These are phyloP conservation scores for Aphidius gifuensis DNA, from an alignment of 1,140 invertebrate genomes.

Conservation along the genomic window DNA sequence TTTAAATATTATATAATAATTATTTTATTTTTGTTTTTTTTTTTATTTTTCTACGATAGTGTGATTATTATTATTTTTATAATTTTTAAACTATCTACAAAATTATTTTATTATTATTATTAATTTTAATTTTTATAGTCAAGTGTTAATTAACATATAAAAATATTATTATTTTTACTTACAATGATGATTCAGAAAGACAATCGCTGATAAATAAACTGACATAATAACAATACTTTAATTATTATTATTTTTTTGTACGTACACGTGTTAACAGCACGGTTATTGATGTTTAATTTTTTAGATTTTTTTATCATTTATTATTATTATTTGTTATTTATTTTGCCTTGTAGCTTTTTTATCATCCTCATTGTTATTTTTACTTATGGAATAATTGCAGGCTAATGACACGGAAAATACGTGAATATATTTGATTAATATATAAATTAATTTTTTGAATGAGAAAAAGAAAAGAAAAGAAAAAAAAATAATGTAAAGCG, in stretches of 20 bases:
- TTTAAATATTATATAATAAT: too few species aligned
- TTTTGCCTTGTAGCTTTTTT: slow-evolving; percentile 6
- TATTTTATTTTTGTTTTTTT: too few species aligned
- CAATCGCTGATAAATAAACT: slow-evolving; percentile 41
- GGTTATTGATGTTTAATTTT: slow-evolving; percentile 26
- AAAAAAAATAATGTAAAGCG: too few species aligned
- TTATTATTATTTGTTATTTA: slow-evolving; percentile 22
- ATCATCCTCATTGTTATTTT: not conserved
- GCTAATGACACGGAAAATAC: too few species aligned
- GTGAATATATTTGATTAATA: too few species aligned
- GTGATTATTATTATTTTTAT: too few species aligned
- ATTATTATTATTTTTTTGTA: slow-evolving; percentile 33
- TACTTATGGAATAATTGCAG: not conserved
- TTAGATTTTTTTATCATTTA: not conserved
- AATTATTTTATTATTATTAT: not conserved
- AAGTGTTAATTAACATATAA: not conserved
- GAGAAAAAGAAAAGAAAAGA: slow-evolving; percentile 7
- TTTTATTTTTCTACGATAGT: too few species aligned
- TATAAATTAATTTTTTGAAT: slow-evolving; percentile 3
- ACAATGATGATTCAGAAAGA: slow-evolving; percentile 36
- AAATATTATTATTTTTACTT: not conserved
- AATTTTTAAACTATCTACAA: too few species aligned
- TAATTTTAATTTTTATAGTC: not conserved
- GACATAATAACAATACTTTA: slow-evolving; percentile 52
- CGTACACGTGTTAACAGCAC: slow-evolving; percentile 52